Conservation (phyloP, 2,113 vertebrate species). For the Bufo gargarizans region DNA sequence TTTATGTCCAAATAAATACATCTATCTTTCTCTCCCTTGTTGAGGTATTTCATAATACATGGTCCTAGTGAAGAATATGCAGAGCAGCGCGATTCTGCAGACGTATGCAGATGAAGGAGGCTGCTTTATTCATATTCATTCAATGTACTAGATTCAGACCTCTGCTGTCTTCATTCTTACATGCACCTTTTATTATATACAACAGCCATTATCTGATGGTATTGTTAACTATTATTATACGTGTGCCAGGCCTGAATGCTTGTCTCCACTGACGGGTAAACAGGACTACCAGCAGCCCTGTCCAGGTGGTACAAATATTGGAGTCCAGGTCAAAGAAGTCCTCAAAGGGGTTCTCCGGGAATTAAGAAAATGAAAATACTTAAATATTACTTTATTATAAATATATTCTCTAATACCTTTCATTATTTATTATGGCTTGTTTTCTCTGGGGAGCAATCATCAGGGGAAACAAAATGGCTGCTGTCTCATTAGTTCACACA, state of each 20-base stretch:
- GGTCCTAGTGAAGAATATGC: constrained; percentile 13
- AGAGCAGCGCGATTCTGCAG: constrained; percentile 9
- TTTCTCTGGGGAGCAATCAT: no score
- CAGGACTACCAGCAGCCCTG: neutral
- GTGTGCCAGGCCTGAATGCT: neutral
- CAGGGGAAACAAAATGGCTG: no score
- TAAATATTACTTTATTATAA: no score
- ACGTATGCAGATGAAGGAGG: neutral
- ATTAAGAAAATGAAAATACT: no score
- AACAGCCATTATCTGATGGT: neutral
- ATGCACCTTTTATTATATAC: neutral
- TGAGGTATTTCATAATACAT: constrained; percentile 42
- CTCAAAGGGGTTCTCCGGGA: no score
- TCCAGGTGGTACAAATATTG: no score
- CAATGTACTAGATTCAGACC: neutral
- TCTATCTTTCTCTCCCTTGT: constrained; percentile 47
- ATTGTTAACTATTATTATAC: neutral
- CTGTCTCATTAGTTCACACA: no score
- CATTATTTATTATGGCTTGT: no score
- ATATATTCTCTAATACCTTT: no score
- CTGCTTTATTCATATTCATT: constrained; percentile 4
- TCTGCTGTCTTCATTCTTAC: neutral
- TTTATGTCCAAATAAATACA: constrained; percentile 59
- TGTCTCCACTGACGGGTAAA: neutral
- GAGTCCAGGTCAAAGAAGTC: no score